phyloP scores from a whole-genome alignment of 2,888 invertebrate species.

The Cordylochernes scorpioides region DNA sequence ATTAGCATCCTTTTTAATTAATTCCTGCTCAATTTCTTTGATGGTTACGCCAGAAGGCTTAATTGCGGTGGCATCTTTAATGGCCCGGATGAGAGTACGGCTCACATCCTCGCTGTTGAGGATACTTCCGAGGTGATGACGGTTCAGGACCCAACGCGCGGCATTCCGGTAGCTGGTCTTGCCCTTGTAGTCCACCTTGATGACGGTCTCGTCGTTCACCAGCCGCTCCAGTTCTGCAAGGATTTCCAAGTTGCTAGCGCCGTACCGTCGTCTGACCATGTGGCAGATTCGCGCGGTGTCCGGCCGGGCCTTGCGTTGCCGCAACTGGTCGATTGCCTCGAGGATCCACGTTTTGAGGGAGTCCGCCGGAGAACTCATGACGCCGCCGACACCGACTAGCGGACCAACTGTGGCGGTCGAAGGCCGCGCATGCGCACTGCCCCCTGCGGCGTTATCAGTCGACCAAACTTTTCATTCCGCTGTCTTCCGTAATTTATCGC shows the following conservation, averaged over 20 bases:
- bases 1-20: conserved; percentile 16
- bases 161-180: conserved; percentile 58
- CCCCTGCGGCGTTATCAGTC: too few species aligned
- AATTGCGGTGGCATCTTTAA: too few species aligned
- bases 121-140: conserved; percentile 26
- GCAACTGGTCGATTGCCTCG: conserved; percentile 55
- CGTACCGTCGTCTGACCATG: conserved; percentile 44
- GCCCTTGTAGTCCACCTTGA: conserved; percentile 61
- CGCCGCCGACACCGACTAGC: too few species aligned
- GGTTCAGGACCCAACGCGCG: conserved; percentile 38
- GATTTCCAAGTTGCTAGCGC: conserved; percentile 38
- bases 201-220: conserved; percentile 42
- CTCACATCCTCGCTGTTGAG: conserved; percentile 5
- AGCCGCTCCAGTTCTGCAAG: conserved; percentile 43
- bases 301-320: conserved; percentile 53
- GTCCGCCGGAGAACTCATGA: conserved; percentile 5
- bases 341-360: conserved; percentile 38
- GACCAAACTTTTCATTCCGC: too few species aligned
- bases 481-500: too few species aligned
- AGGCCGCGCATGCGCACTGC: too few species aligned
- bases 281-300: conserved; percentile 55
- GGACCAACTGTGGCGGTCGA: too few species aligned
- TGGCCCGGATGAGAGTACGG: too few species aligned
- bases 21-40: conserved; percentile 18
- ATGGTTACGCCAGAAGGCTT: conserved; percentile 14